Percentiles rank a stretch among this genome's conserved stretches.
Conservation (phyloP, 2,797 vertebrate genomes). For the Clangula hyemalis region DNA sequence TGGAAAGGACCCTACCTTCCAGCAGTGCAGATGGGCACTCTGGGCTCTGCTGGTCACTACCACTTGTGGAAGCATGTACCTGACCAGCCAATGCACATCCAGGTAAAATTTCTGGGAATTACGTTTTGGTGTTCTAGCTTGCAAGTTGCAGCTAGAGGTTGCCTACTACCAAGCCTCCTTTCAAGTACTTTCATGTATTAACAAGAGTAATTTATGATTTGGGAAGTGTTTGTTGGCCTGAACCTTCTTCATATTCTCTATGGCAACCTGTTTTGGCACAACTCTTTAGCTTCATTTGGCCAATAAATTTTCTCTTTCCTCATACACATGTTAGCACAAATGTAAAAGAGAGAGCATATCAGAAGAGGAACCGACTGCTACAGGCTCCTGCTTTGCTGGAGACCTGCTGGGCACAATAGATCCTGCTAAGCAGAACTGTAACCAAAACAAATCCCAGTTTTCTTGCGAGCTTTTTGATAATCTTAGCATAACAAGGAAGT, state of each 20-base stretch:
- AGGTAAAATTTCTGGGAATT: not conserved
- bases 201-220: conserved; percentile 21
- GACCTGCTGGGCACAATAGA: not conserved
- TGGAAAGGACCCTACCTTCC: not conserved
- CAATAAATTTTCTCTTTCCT: conserved; percentile 31
- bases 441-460: not conserved
- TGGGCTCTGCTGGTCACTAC: not conserved
- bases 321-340: conserved; percentile 30
- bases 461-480: not conserved
- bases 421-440: not conserved
- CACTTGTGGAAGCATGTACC: not conserved
- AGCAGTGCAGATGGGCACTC: not conserved
- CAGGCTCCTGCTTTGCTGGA: not conserved
- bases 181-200: conserved; percentile 48
- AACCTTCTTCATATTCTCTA: conserved; percentile 30
- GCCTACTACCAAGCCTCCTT: not conserved
- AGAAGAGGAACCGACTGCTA: not conserved
- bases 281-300: not conserved
- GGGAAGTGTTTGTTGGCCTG: conserved; percentile 27
- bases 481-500: not conserved
- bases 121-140: not conserved
- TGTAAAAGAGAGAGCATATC: not conserved
- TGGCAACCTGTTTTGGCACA: conserved; percentile 39
- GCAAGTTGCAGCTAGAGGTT: not conserved
- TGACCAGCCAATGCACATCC: not conserved